A percentile compares a stretch with the other conserved stretches of the same genome.
These are phyloP conservation scores for Chrysochloris asiatica DNA, from an alignment of 2,113 vertebrate genomes.

Conservation along the genomic window DNA sequence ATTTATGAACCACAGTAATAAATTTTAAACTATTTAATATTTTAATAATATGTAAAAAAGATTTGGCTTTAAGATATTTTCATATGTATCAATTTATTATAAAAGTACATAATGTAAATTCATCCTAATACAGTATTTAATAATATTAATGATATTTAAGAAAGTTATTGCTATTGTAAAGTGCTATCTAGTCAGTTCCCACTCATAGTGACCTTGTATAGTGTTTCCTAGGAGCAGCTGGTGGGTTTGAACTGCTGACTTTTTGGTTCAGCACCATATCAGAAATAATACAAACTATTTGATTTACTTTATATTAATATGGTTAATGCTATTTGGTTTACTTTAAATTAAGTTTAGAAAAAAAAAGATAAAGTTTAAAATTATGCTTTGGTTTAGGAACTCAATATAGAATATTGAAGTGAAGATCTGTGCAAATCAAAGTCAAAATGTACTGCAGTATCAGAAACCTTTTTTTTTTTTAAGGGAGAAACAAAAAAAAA, in stretches of 20 bases:
- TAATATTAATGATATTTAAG: not conserved
- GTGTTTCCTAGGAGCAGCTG: too few relatives aligned
- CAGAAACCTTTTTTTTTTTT: not conserved
- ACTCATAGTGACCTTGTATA: too few relatives aligned
- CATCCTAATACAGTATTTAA: not conserved
- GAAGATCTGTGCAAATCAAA: not conserved
- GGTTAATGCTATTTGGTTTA: not conserved
- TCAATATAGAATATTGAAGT: not conserved
- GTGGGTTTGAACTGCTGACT: too few relatives aligned
- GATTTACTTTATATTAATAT: not conserved
- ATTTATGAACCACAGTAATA: not conserved
- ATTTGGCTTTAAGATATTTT: not conserved
- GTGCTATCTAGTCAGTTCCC: too few relatives aligned
- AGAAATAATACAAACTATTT: not conserved
- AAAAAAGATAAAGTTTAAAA: not conserved
- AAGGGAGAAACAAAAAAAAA: not conserved
- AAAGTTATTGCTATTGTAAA: too few relatives aligned
- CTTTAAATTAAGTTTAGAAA: not conserved
- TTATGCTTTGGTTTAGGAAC: not conserved
- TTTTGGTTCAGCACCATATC: too few relatives aligned
- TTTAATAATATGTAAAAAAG: not conserved
- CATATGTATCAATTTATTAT: not conserved
- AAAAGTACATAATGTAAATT: not conserved
- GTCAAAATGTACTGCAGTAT: not conserved
- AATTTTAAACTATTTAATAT: not conserved